Percentiles rank a stretch among this genome's conserved stretches.
Conservation (phyloP, 2,888 invertebrate genomes). For the Lysandra bellargus region DNA sequence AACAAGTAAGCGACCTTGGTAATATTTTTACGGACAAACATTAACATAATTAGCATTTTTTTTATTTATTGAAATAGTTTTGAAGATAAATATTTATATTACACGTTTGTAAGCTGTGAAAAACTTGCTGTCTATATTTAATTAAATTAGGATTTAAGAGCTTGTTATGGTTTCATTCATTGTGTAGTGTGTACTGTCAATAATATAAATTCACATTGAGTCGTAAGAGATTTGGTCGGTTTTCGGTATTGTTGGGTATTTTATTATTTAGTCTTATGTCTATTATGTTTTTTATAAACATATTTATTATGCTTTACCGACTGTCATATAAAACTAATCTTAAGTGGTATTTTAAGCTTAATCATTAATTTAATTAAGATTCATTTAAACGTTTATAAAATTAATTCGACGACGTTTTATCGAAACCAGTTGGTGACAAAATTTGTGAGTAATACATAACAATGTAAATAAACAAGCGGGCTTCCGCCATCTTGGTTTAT, state of each 20-base stretch:
- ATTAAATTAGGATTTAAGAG: not conserved
- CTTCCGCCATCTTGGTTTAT: constrained; percentile 61
- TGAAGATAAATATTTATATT: too few species aligned
- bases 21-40: not conserved
- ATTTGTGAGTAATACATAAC: constrained; percentile 45
- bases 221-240: too few species aligned
- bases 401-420: not conserved
- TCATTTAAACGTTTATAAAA: not conserved
- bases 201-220: too few species aligned
- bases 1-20: not conserved
- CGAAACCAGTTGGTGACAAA: constrained; percentile 22
- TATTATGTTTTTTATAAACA: too few species aligned
- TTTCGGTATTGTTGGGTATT: too few species aligned
- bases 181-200: too few species aligned
- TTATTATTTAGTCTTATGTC: too few species aligned
- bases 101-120: not conserved
- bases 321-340: not conserved
- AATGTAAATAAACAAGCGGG: constrained; percentile 60
- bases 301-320: too few species aligned
- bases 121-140: not conserved
- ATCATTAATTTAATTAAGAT: not conserved
- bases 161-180: too few species aligned
- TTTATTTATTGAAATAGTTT: not conserved
- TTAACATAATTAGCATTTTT: not conserved
- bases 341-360: not conserved